Conservation (phyloP, 1,140 invertebrate species). For the Diorhabda elongata region DNA sequence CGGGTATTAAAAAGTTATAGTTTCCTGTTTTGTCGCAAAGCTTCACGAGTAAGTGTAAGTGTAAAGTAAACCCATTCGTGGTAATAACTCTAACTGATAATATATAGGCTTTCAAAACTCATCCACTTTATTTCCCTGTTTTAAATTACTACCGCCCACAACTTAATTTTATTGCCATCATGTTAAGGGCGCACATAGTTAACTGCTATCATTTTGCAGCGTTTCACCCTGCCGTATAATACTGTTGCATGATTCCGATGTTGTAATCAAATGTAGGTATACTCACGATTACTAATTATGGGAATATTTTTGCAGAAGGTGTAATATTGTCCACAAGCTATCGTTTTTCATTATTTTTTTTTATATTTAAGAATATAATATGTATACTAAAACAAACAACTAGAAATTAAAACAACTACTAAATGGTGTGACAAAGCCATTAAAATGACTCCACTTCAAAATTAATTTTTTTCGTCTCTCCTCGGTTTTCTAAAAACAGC, state of each 20-base stretch:
- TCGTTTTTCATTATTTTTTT: too few relatives aligned
- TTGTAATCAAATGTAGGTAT: slow-evolving; percentile 3
- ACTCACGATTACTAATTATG: neutral
- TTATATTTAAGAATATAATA: too few relatives aligned
- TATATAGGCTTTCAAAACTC: neutral
- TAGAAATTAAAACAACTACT: too few relatives aligned
- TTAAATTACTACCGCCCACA: slow-evolving; percentile 1
- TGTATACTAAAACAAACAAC: too few relatives aligned
- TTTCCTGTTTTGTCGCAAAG: neutral
- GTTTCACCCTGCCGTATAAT: neutral
- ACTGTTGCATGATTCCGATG: neutral
- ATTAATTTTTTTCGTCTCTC: too few relatives aligned
- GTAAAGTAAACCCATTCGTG: neutral
- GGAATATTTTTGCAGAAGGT: neutral
- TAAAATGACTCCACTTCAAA: too few relatives aligned
- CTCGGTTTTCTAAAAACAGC: too few relatives aligned
- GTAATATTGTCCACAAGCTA: neutral
- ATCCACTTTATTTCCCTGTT: slow-evolving; percentile 2
- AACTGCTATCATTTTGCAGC: neutral
- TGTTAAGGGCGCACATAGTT: neutral
- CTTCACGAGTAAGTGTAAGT: neutral
- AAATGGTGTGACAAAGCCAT: too few relatives aligned
- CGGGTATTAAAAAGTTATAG: neutral
- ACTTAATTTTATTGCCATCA: neutral
- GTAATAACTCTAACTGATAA: neutral